Base-by-base conservation (phyloP, 1,140 invertebrate genomes). In the Drosophila ogumai region DNA sequence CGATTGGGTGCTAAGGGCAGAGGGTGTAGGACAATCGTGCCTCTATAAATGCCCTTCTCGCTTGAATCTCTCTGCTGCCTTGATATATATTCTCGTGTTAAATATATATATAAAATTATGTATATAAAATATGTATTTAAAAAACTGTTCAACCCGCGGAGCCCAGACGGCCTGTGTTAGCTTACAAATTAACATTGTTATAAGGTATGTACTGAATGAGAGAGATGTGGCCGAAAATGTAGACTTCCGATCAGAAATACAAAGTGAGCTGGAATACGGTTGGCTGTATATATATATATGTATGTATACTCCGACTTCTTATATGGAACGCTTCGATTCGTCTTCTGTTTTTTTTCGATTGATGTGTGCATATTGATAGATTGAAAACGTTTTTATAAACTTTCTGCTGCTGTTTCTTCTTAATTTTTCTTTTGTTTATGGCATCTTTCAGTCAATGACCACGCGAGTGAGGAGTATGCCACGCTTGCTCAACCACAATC, bases 401-500 rank as follows among this genome's bases (percentile, higher is more conserved):
- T 50, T 22, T 46, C 36, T 65, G 47, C 47, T 47, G 43, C 25
- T 75, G 47, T 52, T 60, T 46, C 36, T 54, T 58, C 8, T 44
- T 47, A 46, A 19, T 68, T 69, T 15, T 63, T 49, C 43, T 58
- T 47, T 69, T 74, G 36, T 65, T 88, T 90, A 88, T 75, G 77
- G 76, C 81, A 64, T 68, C 77, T 84, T 92, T 94, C 93, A 94
- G 93, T 95, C 94, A 77, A 95, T 93, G 75, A 95, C 94, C 47
- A 95, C 93, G 79, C 95, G 93, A 49, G 95, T 94, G 64, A 95
- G 94, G 63, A 95, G 93, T 76, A 95, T 93, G 55, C 95, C 95
- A 74, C 94, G 94, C 93, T 95, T 95, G 92, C 95, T 95, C 69
- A 96, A 90, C 95, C 95, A 95, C 38, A 95, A 94, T 19, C 95